Base-by-base conservation (phyloP, 1,140 invertebrate genomes). In the Nasonia vitripennis region DNA sequence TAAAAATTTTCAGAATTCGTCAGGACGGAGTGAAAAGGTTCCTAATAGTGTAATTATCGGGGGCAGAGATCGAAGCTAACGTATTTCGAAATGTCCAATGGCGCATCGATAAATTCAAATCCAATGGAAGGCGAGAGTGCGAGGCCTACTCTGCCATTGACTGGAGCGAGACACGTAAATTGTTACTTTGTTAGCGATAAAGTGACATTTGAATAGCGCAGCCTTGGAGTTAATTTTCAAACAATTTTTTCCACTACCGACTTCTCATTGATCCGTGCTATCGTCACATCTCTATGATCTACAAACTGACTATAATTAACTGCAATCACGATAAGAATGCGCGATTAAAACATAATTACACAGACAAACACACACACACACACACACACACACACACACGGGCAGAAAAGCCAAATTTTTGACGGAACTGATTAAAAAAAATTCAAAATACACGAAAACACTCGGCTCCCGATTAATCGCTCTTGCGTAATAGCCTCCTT, bases 401-500 rank as follows among this genome's bases (percentile, higher is more conserved):
- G 0, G 7, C 37, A 45, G 10, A 6, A 45, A 10, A 45, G 6
- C 6, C 0, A 45, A 55, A 55, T 55, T 20, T 55, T 55, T 10
- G 51, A 20, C 14, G 2, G 17, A 55, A 55, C 12, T 11, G 7
- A 70, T 6, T 37, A 70, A 27, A 70, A 70, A 70, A 70, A 11
- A n/a, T 10, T 0, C 20, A 67, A 37, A 23, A 68, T 68, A n/a
- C 17, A 10, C 20, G n/a, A 23, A 70, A 70, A 70, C 67, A 23
- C 12, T 37, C 23, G 45, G 5, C 20, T 37, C 77, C 17, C 73
- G 37, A 79, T 73, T 84, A 84, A 84, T 79, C 27, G 27, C 5
- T 27, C 9, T 84, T 84, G 23, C 31, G 67, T 41, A 84, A 84
- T 62, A 51, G 31, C 7, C 45, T 12, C 55, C 31, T 62, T n/a